phyloP scores from a whole-genome alignment of 2,888 invertebrate species.

The Abscondita cerata region DNA sequence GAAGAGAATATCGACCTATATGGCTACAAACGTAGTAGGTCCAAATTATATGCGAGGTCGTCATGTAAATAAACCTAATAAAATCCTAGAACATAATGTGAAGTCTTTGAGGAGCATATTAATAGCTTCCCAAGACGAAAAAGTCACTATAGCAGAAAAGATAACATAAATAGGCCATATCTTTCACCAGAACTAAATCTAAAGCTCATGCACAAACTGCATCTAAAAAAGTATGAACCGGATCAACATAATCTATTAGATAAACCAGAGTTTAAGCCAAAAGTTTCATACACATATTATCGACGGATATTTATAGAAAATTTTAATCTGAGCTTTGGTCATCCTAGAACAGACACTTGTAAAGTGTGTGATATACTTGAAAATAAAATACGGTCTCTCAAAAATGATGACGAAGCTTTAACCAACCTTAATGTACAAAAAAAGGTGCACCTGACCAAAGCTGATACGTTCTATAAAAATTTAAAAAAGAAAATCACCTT shows the following conservation, averaged over 20 bases:
- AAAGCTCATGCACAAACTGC: background rate
- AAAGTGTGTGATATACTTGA: conserved; percentile 6
- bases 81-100: background rate
- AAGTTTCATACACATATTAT: no score
- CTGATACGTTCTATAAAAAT: conserved; percentile 5
- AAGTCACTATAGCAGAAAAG: no score
- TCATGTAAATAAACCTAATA: background rate
- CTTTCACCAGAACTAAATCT: no score
- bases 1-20: no score
- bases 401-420: background rate
- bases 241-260: no score
- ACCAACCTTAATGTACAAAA: background rate
- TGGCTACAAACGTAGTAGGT: no score
- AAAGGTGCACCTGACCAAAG: background rate
- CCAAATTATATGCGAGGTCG: background rate
- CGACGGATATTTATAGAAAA: background rate
- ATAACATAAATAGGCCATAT: no score
- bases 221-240: no score
- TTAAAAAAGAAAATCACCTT: conserved; percentile 2
- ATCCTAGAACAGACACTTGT: background rate
- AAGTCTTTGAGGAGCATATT: background rate
- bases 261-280: no score
- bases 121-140: no score
- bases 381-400: background rate
- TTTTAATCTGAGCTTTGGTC: conserved; percentile 1